A percentile compares a stretch with the other conserved stretches of the same genome.
These are phyloP conservation scores for Myotis planiceps DNA, from an alignment of 2,797 vertebrate genomes.

Conservation along the genomic window DNA sequence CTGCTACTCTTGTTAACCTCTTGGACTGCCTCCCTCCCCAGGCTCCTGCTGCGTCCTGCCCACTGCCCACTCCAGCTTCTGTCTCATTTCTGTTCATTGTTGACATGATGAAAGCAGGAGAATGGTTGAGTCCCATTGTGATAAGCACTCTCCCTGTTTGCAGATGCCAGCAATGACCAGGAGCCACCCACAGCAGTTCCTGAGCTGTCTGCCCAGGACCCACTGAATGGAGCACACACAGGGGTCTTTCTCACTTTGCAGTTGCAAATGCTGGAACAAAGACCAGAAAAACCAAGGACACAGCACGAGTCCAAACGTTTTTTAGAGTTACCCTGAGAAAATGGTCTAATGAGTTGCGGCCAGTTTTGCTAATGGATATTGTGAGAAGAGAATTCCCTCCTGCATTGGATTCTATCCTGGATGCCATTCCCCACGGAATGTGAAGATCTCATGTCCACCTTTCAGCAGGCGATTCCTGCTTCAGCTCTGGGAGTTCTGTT, in stretches of 20 bases:
- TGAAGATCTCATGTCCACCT: neutral
- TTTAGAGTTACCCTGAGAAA: neutral
- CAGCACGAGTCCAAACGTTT: neutral
- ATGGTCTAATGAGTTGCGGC: neutral
- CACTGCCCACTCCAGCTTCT: neutral
- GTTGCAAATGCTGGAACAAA: neutral
- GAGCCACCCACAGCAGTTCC: neutral
- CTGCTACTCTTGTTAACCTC: neutral
- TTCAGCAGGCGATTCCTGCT: neutral
- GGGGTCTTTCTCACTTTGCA: neutral
- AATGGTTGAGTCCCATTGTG: slow-evolving; percentile 47
- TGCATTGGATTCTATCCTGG: neutral
- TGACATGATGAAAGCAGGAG: neutral
- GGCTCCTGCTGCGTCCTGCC: neutral
- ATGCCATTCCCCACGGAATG: neutral
- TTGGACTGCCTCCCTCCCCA: neutral
- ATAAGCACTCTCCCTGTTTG: slow-evolving; percentile 66
- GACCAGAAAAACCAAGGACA: neutral
- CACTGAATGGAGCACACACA: neutral
- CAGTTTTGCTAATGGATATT: neutral
- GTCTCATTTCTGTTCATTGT: neutral
- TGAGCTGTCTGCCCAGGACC: neutral
- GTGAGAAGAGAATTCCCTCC: slow-evolving; percentile 1
- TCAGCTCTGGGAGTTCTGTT: neutral
- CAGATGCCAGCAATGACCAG: slow-evolving; percentile 51